Percentiles rank a stretch among this genome's conserved stretches.
These are phyloP conservation scores for Synergus itoensis DNA, from an alignment of 2,888 invertebrate species.

Conservation along the genomic window DNA sequence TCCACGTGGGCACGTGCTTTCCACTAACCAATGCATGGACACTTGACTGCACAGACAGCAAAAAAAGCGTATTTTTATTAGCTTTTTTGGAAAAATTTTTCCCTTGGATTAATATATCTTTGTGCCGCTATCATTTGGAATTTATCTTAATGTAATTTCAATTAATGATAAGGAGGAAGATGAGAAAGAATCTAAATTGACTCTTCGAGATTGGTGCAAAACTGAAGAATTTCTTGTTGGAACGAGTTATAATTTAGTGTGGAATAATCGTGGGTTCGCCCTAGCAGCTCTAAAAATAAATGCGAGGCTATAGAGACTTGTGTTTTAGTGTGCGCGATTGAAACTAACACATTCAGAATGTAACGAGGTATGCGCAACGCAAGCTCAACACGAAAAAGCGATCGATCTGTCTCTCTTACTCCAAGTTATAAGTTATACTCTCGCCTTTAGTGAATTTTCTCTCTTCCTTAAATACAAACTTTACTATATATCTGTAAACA, in stretches of 20 bases:
- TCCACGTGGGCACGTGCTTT: constrained; percentile 57
- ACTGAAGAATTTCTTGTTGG: background rate
- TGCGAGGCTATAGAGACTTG: constrained; percentile 47
- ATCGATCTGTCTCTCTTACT: background rate
- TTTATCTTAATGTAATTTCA: background rate
- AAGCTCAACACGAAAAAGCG: background rate
- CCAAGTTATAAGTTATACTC: background rate
- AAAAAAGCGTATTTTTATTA: background rate
- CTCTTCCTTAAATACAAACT: background rate
- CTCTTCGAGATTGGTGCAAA: background rate
- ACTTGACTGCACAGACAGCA: background rate
- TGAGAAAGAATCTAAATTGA: background rate
- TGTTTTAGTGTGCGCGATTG: constrained; percentile 42
- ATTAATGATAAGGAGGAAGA: too few relatives aligned
- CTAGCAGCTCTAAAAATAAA: constrained; percentile 68
- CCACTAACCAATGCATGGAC: constrained; percentile 43
- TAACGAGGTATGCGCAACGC: constrained; percentile 50
- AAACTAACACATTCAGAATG: constrained; percentile 48
- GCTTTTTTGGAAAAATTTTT: background rate
- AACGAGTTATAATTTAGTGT: constrained; percentile 68
- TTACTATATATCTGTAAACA: constrained; percentile 12
- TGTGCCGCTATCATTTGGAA: background rate
- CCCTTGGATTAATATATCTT: background rate
- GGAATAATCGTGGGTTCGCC: constrained; percentile 66
- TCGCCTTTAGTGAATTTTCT: background rate